A percentile compares a stretch with the other conserved stretches of the same genome.
Conservation (phyloP, 2,113 vertebrate species). For the Corvus hawaiiensis region DNA sequence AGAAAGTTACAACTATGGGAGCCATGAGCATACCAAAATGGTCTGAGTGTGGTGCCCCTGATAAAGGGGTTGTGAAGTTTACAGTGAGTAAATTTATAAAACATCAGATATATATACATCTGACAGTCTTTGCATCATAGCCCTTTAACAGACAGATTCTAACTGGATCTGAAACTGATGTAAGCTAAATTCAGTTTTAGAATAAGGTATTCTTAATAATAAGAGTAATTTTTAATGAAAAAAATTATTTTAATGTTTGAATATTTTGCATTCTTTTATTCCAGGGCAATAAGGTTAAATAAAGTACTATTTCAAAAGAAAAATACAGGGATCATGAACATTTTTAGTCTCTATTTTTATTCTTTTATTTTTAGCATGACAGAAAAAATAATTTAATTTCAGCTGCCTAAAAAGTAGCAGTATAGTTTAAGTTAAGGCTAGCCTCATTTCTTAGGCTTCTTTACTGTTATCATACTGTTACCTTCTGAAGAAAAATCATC, state of each 20-base stretch:
- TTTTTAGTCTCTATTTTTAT: background rate
- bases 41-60: background rate
- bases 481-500: background rate
- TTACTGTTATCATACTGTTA: background rate
- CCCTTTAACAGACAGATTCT: background rate
- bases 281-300: background rate
- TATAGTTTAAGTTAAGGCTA: background rate
- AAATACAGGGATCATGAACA: background rate
- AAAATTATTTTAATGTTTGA: background rate
- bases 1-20: background rate
- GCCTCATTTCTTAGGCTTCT: background rate
- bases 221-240: background rate
- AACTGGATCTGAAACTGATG: background rate
- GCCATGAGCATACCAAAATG: background rate
- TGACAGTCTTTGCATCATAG: background rate
- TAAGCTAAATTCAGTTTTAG: background rate
- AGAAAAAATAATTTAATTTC: background rate
- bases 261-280: background rate
- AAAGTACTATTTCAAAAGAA: background rate
- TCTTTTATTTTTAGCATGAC: background rate
- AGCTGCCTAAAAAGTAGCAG: background rate
- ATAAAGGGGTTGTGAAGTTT: background rate
- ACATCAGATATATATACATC: accelerated
- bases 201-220: background rate
- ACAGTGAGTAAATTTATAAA: background rate